Conservation (phyloP, 2,888 invertebrate species). For the Euproctis similis region DNA sequence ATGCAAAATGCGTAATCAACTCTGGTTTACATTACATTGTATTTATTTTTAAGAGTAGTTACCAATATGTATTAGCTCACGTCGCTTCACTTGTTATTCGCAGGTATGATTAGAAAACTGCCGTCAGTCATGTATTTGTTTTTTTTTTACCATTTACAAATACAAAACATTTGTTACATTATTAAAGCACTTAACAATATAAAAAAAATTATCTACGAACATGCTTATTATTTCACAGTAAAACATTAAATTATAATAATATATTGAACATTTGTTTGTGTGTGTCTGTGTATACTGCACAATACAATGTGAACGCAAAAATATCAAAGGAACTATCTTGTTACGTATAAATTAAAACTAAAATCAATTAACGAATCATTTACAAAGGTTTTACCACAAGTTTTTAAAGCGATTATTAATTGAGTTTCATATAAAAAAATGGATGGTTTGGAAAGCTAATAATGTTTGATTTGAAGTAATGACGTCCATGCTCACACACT, state of each 20-base stretch:
- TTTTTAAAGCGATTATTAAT: no score
- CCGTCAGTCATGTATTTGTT: constrained; percentile 17
- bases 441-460: no score
- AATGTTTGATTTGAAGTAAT: no score
- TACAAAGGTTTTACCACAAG: no score
- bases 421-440: no score
- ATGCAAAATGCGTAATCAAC: no score
- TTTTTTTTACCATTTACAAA: no score
- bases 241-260: constrained; percentile 14
- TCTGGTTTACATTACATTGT: constrained; percentile 44
- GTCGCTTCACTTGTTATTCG: constrained; percentile 41
- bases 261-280: constrained; percentile 14
- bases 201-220: constrained; percentile 14
- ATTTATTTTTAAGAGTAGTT: constrained; percentile 28
- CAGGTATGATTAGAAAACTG: constrained; percentile 31
- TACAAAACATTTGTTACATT: constrained; percentile 13
- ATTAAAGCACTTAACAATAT: constrained; percentile 10
- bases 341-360: no score
- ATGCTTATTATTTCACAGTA: constrained; percentile 11
- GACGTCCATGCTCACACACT: no score
- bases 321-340: constrained; percentile 22
- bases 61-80: constrained; percentile 45
- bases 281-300: constrained; percentile 22
- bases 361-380: no score
- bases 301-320: constrained; percentile 18